These are phyloP conservation scores for Chrysemys picta DNA, from an alignment of 2,113 vertebrate genomes.

Conservation along the genomic window DNA sequence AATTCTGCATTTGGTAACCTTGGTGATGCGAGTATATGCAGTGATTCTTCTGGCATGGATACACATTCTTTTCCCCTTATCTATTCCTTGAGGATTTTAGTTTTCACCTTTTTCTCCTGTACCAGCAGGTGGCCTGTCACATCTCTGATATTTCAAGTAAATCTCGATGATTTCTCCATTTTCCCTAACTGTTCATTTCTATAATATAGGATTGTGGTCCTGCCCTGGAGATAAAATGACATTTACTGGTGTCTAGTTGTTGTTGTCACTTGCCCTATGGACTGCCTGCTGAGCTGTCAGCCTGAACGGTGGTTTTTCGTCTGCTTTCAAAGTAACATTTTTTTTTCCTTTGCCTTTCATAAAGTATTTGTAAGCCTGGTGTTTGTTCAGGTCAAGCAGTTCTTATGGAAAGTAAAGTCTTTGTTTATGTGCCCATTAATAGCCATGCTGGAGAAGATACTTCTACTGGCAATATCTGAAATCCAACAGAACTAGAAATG, in stretches of 20 bases:
- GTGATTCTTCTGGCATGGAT: background rate
- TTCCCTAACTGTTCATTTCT: background rate
- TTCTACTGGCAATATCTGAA: background rate
- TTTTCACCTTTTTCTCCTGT: background rate
- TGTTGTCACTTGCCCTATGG: background rate
- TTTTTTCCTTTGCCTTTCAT: background rate
- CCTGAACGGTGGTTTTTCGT: fast-evolving
- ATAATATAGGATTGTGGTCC: fast-evolving
- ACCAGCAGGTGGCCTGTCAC: background rate
- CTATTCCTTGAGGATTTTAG: background rate
- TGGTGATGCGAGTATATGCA: background rate
- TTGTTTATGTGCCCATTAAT: background rate
- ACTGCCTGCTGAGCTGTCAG: background rate
- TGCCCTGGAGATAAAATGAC: background rate
- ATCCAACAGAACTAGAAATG: background rate
- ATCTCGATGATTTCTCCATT: background rate
- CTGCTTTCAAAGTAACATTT: background rate
- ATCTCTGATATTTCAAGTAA: background rate
- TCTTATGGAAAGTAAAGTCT: fast-evolving
- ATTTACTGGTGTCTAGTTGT: background rate
- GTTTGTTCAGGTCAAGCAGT: background rate
- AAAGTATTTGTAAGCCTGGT: fast-evolving
- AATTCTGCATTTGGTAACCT: background rate
- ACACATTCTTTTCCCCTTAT: background rate
- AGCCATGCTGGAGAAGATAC: background rate